A percentile compares a stretch with the other conserved stretches of the same genome.
phyloP scores from a whole-genome alignment of 2,113 vertebrate genomes.

The Saguinus imperator region DNA sequence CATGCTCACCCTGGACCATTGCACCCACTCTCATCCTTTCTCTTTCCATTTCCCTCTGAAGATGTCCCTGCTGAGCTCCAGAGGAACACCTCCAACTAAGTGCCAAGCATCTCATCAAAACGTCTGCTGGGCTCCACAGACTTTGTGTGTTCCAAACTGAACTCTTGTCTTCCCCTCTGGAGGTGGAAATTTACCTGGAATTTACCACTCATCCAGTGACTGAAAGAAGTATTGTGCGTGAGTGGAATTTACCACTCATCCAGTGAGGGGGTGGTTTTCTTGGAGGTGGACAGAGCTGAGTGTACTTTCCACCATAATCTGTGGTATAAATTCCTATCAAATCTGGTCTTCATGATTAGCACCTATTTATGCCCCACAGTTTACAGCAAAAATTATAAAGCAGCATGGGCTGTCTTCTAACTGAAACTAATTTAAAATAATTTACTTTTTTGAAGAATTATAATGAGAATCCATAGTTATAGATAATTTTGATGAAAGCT shows the following conservation, averaged over 20 bases:
- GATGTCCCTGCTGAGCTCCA: neutral
- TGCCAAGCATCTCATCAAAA: neutral
- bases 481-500: conserved; percentile 67
- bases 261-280: neutral
- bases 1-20: neutral
- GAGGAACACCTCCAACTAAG: neutral
- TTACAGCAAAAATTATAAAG: conserved; percentile 36
- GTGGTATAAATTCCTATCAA: neutral
- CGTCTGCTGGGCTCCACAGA: neutral
- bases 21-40: neutral
- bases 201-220: neutral
- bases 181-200: neutral
- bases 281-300: no score
- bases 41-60: neutral
- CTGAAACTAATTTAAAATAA: conserved; percentile 68
- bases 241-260: neutral
- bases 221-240: no score
- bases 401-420: conserved; percentile 41
- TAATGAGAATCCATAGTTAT: conserved; percentile 61
- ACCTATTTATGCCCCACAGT: conserved; percentile 41
- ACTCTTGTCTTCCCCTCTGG: neutral
- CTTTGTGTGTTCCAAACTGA: neutral
- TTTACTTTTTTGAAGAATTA: conserved; percentile 62
- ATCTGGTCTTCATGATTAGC: neutral
- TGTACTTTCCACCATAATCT: neutral